Percentiles rank a stretch among this genome's conserved stretches.
phyloP scores from a whole-genome alignment of 2,797 vertebrate genomes.

The Mus caroli region DNA sequence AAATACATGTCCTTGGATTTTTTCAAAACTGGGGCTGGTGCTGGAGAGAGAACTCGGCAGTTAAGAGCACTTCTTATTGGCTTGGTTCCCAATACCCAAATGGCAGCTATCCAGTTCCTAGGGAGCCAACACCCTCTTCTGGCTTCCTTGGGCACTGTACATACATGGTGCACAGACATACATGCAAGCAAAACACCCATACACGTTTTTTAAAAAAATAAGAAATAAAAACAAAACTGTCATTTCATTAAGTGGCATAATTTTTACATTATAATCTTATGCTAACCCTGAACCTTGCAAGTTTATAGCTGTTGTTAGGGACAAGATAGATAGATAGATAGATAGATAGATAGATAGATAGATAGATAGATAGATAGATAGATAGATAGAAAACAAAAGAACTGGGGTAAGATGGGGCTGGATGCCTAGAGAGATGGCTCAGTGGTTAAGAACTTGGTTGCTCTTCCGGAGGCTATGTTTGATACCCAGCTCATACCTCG shows the following conservation, averaged over 20 bases:
- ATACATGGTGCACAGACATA: not conserved
- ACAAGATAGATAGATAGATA: not conserved
- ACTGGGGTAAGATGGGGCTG: not conserved
- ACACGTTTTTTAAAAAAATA: not conserved
- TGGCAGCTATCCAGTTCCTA: not conserved
- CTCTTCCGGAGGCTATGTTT: not conserved
- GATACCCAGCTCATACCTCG: not conserved
- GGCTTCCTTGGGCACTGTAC: not conserved
- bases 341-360: not conserved
- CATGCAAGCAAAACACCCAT: not conserved
- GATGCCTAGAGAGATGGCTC: not conserved
- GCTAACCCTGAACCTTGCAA: slow-evolving; percentile 49
- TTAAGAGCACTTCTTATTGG: not conserved
- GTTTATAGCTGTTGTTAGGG: slow-evolving; percentile 35
- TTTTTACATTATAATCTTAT: slow-evolving; percentile 59
- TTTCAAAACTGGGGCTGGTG: not conserved
- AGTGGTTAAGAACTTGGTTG: not conserved
- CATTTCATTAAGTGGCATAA: not conserved
- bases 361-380: not conserved
- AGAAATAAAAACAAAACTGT: not conserved
- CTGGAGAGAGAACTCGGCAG: not conserved
- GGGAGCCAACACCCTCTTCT: not conserved
- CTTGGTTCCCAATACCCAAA: not conserved
- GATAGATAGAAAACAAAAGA: too few relatives aligned
- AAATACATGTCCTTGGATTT: not conserved